These are phyloP conservation scores for Myoxocephalus aenaeus DNA, from an alignment of 2,797 vertebrate genomes.

Conservation along the genomic window DNA sequence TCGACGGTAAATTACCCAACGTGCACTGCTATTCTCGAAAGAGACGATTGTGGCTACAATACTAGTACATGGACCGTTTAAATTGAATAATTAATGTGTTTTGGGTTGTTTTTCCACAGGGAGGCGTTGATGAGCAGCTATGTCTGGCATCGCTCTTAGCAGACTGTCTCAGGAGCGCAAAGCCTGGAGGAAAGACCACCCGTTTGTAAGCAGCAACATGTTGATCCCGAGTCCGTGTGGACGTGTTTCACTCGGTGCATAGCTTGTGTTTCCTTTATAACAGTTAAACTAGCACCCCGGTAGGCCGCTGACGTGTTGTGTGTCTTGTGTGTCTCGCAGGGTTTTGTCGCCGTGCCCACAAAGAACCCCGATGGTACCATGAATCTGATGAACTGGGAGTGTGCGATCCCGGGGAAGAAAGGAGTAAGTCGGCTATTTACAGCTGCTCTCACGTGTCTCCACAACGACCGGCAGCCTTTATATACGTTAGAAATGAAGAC, in stretches of 20 bases:
- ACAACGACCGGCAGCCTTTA: background rate
- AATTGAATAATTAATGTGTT: slow-evolving; percentile 40
- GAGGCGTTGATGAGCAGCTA: slow-evolving; percentile 83
- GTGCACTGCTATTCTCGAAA: rapidly evolving
- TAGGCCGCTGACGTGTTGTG: slow-evolving; percentile 7
- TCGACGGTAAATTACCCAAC: background rate
- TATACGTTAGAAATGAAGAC: background rate
- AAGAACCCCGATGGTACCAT: slow-evolving; percentile 86
- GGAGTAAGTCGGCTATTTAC: slow-evolving; percentile 71
- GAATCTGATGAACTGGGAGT: slow-evolving; percentile 88
- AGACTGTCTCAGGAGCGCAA: slow-evolving; percentile 86
- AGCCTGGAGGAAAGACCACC: slow-evolving; percentile 86
- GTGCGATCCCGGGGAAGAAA: slow-evolving; percentile 86
- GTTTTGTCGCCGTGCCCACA: slow-evolving; percentile 85
- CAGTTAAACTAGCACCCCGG: background rate
- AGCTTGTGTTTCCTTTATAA: background rate
- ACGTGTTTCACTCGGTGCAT: background rate
- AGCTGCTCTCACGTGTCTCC: background rate
- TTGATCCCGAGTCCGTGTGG: rapidly evolving
- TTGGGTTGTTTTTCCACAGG: slow-evolving; percentile 69
- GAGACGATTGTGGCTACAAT: rapidly evolving
- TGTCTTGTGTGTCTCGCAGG: slow-evolving; percentile 61
- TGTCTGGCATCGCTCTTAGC: slow-evolving; percentile 86
- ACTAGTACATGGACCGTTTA: background rate
- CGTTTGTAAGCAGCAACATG: slow-evolving; percentile 74